phyloP scores from a whole-genome alignment of 2,888 invertebrate species.

The Agrilus biguttatus region DNA sequence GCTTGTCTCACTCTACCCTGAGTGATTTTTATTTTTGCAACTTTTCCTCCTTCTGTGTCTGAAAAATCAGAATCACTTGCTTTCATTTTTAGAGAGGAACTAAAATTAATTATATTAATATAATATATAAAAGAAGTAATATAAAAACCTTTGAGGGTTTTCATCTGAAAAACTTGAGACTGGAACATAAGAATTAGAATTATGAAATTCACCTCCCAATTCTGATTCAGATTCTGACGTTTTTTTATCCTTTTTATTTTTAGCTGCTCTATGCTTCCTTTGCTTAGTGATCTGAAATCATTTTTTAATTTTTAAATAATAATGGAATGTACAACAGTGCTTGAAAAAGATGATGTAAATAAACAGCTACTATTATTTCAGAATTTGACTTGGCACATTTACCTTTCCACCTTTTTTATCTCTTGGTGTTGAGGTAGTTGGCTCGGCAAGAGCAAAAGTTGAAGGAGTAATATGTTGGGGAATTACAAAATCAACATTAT shows the following conservation, averaged over 20 bases:
- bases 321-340: background rate
- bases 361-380: too few relatives aligned
- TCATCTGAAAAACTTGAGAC: constrained; percentile 3
- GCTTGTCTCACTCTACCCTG: constrained; percentile 52
- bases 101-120: background rate
- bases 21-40: constrained; percentile 20
- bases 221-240: constrained; percentile 4
- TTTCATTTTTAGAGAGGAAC: constrained; percentile 22
- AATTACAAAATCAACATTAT: constrained; percentile 31
- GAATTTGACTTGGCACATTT: constrained; percentile 5
- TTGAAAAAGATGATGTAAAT: too few relatives aligned
- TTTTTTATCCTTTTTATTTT: constrained; percentile 8
- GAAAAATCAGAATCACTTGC: constrained; percentile 58
- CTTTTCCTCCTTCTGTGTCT: constrained; percentile 39
- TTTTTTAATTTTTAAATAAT: background rate
- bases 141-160: constrained; percentile 1
- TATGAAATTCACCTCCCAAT: background rate
- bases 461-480: constrained; percentile 44
- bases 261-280: constrained; percentile 8
- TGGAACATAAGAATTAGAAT: constrained; percentile 2
- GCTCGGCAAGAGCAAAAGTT: constrained; percentile 43
- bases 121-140: background rate
- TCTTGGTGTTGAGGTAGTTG: constrained; percentile 17
- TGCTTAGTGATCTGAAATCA: constrained; percentile 10
- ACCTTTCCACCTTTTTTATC: constrained; percentile 47